Percentiles rank a stretch among this genome's conserved stretches.
These are phyloP conservation scores for Mustela nigripes DNA, from an alignment of 2,113 vertebrate genomes.

Conservation along the genomic window DNA sequence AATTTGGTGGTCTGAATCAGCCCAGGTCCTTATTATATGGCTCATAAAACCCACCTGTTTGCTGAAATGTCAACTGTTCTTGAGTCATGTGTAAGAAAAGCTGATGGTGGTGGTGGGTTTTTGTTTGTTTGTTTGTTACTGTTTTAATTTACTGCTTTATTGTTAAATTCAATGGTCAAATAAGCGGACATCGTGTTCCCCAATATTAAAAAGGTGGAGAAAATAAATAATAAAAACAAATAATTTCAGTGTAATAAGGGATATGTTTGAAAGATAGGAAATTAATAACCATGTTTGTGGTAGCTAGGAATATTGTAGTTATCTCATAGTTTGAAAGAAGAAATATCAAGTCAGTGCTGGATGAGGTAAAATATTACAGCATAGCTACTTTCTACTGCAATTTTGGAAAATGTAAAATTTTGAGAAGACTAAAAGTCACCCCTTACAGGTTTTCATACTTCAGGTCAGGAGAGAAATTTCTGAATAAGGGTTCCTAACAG, in stretches of 20 bases:
- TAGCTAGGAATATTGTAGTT: not conserved
- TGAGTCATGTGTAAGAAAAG: not conserved
- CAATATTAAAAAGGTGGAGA: constrained; percentile 11
- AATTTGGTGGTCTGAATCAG: not conserved
- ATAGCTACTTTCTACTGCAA: constrained; percentile 27
- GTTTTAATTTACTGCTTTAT: not conserved
- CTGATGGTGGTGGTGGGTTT: not conserved
- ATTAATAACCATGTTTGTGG: not conserved
- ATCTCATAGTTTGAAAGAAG: constrained; percentile 9
- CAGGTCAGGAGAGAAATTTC: not conserved
- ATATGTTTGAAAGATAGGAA: constrained; percentile 11
- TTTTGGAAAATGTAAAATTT: constrained; percentile 53
- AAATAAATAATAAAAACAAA: constrained; percentile 19
- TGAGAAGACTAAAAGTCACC: constrained; percentile 21
- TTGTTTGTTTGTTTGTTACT: not conserved
- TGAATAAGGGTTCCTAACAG: not conserved
- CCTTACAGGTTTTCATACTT: not conserved
- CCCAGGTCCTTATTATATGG: not conserved
- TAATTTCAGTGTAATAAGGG: constrained; percentile 32
- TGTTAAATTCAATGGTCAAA: not conserved
- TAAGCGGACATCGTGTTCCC: not conserved
- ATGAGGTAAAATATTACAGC: constrained; percentile 49
- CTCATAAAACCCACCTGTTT: not conserved
- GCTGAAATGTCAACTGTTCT: not conserved
- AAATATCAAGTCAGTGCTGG: not conserved